Conservation (phyloP, 1,140 invertebrate genomes). For the Papilio polytes region DNA sequence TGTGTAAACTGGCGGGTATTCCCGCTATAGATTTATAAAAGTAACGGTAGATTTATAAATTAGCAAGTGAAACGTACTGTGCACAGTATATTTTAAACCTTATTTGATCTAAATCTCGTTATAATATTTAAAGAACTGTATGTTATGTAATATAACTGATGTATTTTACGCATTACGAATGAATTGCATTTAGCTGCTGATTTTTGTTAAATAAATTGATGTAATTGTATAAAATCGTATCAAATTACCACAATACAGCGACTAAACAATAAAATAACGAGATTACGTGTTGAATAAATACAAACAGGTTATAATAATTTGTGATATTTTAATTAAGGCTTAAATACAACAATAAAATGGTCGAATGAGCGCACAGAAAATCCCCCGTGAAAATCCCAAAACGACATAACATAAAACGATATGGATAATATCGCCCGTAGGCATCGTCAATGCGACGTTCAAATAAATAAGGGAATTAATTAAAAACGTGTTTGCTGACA, state of each 20-base stretch:
- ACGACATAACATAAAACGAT: slow-evolving; percentile 40
- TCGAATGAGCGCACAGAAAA: slow-evolving; percentile 20
- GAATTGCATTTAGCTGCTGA: not conserved
- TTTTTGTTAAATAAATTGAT: not conserved
- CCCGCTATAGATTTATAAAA: too few species aligned
- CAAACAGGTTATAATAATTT: slow-evolving; percentile 33
- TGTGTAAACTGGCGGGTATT: too few species aligned
- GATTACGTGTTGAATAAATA: slow-evolving; percentile 26
- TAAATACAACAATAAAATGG: slow-evolving; percentile 38
- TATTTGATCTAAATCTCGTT: not conserved
- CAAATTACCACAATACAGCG: not conserved
- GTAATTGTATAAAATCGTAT: not conserved
- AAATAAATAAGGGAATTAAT: slow-evolving; percentile 74
- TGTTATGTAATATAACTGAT: not conserved
- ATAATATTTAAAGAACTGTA: not conserved
- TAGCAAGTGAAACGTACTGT: too few species aligned
- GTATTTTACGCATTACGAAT: slow-evolving; percentile 1
- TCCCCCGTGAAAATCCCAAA: slow-evolving; percentile 20
- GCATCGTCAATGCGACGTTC: slow-evolving; percentile 50
- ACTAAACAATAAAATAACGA: slow-evolving; percentile 15
- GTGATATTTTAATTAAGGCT: slow-evolving; percentile 22
- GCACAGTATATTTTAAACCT: not conserved
- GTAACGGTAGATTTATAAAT: too few species aligned
- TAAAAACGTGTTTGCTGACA: slow-evolving; percentile 71
- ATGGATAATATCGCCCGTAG: slow-evolving; percentile 53